phyloP scores from a whole-genome alignment of 1,140 invertebrate species.

The Parapsyche elsis region DNA sequence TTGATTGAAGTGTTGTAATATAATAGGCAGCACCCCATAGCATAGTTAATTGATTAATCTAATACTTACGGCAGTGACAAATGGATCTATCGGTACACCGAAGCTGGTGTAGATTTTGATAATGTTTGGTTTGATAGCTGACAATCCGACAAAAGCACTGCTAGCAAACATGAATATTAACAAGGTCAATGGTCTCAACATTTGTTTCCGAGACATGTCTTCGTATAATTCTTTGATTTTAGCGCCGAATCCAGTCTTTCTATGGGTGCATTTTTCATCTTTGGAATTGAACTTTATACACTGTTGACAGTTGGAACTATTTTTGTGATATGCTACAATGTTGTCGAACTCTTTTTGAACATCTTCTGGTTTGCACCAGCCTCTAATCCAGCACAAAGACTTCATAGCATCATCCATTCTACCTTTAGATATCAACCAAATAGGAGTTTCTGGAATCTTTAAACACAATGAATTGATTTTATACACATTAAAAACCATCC shows the following conservation, averaged over 20 bases:
- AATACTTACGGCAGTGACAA: constrained; percentile 63
- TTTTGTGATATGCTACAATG: constrained; percentile 60
- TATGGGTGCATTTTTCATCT: constrained; percentile 42
- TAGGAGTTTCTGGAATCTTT: constrained; percentile 75
- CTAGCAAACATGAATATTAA: constrained; percentile 67
- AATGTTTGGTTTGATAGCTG: constrained; percentile 72
- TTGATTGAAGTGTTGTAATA: too few relatives aligned
- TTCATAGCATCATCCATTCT: constrained; percentile 65
- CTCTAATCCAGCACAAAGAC: constrained; percentile 66
- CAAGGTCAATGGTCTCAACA: constrained; percentile 65
- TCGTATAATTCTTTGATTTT: constrained; percentile 53
- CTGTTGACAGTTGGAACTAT: constrained; percentile 59
- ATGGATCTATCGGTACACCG: constrained; percentile 64
- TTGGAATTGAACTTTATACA: constrained; percentile 13
- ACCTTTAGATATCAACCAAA: constrained; percentile 71
- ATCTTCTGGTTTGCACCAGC: constrained; percentile 64
- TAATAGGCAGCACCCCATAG: too few relatives aligned
- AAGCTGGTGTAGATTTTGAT: constrained; percentile 67
- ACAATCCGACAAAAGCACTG: constrained; percentile 65
- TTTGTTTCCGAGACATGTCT: constrained; percentile 66
- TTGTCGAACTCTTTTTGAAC: constrained; percentile 66
- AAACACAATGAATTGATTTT: neutral
- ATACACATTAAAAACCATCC: too few relatives aligned
- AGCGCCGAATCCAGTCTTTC: constrained; percentile 12
- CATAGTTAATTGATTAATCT: too few relatives aligned